Base-by-base conservation (phyloP, 2,888 invertebrate species). In the Ichneumoninae sp. region DNA sequence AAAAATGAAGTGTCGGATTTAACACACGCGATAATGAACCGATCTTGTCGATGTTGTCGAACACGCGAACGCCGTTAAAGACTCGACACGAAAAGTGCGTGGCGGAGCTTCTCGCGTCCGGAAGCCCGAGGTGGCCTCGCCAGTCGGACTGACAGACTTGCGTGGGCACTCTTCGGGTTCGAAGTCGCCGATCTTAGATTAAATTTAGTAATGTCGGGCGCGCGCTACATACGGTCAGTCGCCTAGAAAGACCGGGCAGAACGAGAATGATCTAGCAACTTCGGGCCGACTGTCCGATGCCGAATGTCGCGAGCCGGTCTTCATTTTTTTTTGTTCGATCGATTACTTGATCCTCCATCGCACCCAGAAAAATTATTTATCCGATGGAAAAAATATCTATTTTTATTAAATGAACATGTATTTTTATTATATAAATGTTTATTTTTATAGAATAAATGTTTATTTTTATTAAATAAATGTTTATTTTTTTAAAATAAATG, bases 191-290 rank as follows among this genome's bases (percentile, higher is more conserved):
- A 87, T 88, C 89, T 89, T 89, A 87, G 86, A 89, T 90, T 91
- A 91, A 91, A 90, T 90, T 91, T 91, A 91, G 89, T 87, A 86
- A 89, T 89, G 88, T 89, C 88, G 89, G 83, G 86, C 87, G 87
- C 87, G 91, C 69, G 89, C 91, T 88, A 91, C 90, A 91, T 91
- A 88, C 89, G 88, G 87, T 87, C 86, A 72, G 65, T 83, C 79
- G 82, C 86, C 69, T 36, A 68, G 50, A 79, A 50, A 75, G 30
- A 40, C 44, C 65, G 47, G 60, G 30, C 62, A 10, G 19, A 36
- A 57, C 47, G 47, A 66, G 26, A 72, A 57, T 30, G 77, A 66
- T 44, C 44, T 3, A 44, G 44, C 44, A 5, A 40, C 40, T 8
- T 40, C 44, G 44, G 13, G 13, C 13, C 44, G 13, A 44, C 3